Base-by-base conservation (phyloP, 2,888 invertebrate genomes). In the Silvanus unidentatus region DNA sequence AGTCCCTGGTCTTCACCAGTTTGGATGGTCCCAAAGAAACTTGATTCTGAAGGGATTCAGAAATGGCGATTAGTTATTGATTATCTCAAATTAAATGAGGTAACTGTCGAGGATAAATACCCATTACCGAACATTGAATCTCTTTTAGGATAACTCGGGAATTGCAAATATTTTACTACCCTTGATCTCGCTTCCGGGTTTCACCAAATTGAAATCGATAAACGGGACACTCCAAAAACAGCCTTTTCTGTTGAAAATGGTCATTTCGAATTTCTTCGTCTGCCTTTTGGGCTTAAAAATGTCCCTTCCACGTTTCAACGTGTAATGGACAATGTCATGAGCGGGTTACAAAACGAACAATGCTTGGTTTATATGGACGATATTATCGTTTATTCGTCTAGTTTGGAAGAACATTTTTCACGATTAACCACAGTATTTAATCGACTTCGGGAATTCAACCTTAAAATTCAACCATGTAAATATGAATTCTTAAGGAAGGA, bases 331-430 rank as follows among this genome's bases (percentile, higher is more conserved):
- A 50, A 29, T 1, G 56, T 63, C 4, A 43, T 66, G 13, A 12
- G 47, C 1, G 62, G 63, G 5, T 28, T 65, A 1, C 55, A 59
- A 52, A 54, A 56, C 35, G 15, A 37, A 3, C 40, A 44, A 6
- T 62, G 63, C 42, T 59, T 70, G 15, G 63, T 68, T 0, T 71
- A 68, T 42, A 35, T 69, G 9, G 67, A 70, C 40, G 66, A 70
- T 45, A 59, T 68, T 5, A 56, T 69, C 0, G 56, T 67, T 32
- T 35, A 52, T 42, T 59, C 54, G 1, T 47, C 52, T 15, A 49
- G 42, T 3, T 16, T 66, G 3, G 43, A 53, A 13, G 50, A 55
- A 11, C 64, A 65, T 22, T 53, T 53, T 8, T 42, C 48, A 43
- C 47, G 47, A 16, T 36, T 63, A 8, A 35, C n/a, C 22, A 46